These are phyloP conservation scores for Molorchus minor DNA, from an alignment of 2,888 invertebrate species.

Conservation along the genomic window DNA sequence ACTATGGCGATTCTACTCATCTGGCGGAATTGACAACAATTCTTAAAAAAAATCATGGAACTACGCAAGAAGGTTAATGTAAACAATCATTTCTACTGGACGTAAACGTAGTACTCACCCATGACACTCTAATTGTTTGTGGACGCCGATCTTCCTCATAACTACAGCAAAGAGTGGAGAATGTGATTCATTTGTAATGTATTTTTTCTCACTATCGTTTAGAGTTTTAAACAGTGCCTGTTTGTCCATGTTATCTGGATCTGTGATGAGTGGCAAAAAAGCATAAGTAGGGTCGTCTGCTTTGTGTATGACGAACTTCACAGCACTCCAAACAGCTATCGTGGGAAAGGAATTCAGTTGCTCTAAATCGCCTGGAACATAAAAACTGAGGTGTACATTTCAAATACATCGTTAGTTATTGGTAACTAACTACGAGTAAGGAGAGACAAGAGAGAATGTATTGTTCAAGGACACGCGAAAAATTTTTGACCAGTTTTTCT, in stretches of 20 bases:
- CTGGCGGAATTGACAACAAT: too few species aligned
- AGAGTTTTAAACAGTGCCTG: conserved; percentile 71
- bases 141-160: conserved; percentile 81
- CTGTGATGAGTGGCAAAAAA: conserved; percentile 85
- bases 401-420: too few species aligned
- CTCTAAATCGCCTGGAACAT: conserved; percentile 65
- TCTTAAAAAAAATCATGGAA: too few species aligned
- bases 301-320: conserved; percentile 81
- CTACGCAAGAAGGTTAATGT: too few species aligned
- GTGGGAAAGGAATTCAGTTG: conserved; percentile 86
- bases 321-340: conserved; percentile 93
- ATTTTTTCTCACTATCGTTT: conserved; percentile 67
- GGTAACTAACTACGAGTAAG: too few species aligned
- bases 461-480: too few species aligned
- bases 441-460: too few species aligned
- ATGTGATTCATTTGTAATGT: conserved; percentile 69
- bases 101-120: conserved; percentile 66
- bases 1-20: too few species aligned
- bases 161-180: conserved; percentile 90
- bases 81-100: too few species aligned
- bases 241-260: conserved; percentile 82
- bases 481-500: too few species aligned
- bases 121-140: conserved; percentile 87
- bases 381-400: too few species aligned
- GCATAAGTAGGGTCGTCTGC: conserved; percentile 70